Evolutionary conservation across 2,113 vertebrate genomes (phyloP).

Genomic region (Ctenodactylus gundi): DNA sequence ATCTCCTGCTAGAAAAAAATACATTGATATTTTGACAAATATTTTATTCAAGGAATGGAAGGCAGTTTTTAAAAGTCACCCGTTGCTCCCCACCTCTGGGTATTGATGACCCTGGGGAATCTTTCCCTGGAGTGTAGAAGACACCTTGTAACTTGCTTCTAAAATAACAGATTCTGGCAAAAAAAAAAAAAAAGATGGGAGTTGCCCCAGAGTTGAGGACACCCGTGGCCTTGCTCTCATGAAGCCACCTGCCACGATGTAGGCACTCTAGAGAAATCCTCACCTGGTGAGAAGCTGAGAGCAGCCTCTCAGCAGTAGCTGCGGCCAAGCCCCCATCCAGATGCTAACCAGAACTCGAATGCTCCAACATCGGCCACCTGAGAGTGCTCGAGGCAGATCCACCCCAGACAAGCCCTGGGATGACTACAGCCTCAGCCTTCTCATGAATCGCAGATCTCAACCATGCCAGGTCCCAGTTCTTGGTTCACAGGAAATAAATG

Average conservation of each 20-base stretch:
- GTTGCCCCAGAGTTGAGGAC: not conserved
- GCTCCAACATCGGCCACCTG: not conserved
- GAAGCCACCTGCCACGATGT: not conserved
- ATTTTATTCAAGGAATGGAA: not conserved
- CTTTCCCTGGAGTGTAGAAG: not conserved
- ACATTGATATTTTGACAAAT: not conserved
- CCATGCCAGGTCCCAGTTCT: not conserved
- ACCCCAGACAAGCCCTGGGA: not conserved
- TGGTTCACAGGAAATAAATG: not conserved
- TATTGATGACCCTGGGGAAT: not conserved
- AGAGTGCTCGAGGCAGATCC: not conserved
- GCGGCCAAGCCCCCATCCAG: not conserved
- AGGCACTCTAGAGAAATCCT: not conserved
- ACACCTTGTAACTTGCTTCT: constrained; percentile 1
- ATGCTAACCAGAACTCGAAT: not conserved
- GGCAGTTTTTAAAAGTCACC: not conserved
- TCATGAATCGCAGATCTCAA: not conserved
- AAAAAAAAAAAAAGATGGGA: not conserved
- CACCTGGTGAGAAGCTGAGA: not conserved
- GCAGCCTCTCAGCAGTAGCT: not conserved
- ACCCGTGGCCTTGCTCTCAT: not conserved
- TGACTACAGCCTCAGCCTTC: not conserved
- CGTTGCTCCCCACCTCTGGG: not conserved
- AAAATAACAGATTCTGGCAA: not conserved
- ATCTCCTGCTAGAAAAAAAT: not conserved